These are phyloP conservation scores for Halcyon badia DNA, from an alignment of 2,797 vertebrate species.

Conservation along the genomic window DNA sequence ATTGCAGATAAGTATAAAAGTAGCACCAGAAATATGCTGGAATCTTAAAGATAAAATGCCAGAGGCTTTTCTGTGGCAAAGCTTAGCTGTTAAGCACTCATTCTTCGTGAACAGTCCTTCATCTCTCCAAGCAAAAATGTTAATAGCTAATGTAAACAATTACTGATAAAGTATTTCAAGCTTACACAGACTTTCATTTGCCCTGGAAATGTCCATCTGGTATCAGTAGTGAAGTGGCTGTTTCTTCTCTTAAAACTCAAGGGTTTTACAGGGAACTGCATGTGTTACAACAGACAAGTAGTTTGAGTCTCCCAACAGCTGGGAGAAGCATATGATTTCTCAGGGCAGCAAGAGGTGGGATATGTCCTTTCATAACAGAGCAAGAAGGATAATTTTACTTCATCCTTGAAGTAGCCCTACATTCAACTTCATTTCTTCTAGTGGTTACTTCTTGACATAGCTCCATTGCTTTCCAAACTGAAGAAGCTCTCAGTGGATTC, in stretches of 20 bases:
- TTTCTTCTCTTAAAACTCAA: slow-evolving; percentile 2
- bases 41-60: slow-evolving; percentile 66
- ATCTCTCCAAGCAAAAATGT: not conserved
- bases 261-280: not conserved
- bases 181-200: not conserved
- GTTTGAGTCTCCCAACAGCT: not conserved
- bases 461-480: not conserved
- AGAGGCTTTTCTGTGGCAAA: slow-evolving; percentile 44
- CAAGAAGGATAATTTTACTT: slow-evolving; percentile 31
- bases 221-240: not conserved
- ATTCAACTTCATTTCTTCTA: slow-evolving; percentile 18
- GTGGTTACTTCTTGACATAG: slow-evolving; percentile 13
- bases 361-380: not conserved
- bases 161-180: not conserved
- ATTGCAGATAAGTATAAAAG: slow-evolving; percentile 71
- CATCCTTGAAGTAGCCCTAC: not conserved
- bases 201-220: not conserved
- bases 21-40: slow-evolving; percentile 34
- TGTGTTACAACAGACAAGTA: not conserved
- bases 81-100: slow-evolving; percentile 20
- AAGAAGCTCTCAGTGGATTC: not conserved
- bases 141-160: slow-evolving; percentile 43
- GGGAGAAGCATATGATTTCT: not conserved
- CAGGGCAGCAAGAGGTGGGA: not conserved
- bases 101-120: slow-evolving; percentile 27